A percentile compares a stretch with the other conserved stretches of the same genome.
Evolutionary conservation across 2,797 vertebrate genomes (phyloP).

Genomic region (Neomorphus geoffroyi): DNA sequence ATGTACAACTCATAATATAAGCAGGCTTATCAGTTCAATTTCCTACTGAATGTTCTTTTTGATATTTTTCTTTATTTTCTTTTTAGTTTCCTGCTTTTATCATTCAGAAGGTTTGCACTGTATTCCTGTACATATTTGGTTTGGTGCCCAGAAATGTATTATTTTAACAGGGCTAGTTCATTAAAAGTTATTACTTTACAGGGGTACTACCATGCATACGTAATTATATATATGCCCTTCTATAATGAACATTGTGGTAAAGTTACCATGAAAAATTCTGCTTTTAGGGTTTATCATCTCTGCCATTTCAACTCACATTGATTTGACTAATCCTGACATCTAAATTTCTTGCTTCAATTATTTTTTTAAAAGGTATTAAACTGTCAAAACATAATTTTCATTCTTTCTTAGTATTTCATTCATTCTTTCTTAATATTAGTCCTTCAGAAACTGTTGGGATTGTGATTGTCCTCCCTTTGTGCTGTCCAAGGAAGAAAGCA

Average conservation of each 20-base stretch:
- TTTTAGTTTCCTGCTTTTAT: constrained; percentile 50
- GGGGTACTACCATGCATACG: neutral
- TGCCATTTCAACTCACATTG: neutral
- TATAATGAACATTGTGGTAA: neutral
- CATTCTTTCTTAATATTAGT: neutral
- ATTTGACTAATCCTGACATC: neutral
- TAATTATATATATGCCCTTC: constrained; percentile 31
- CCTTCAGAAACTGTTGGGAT: neutral
- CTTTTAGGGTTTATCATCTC: neutral
- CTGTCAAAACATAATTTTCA: neutral
- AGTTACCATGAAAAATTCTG: neutral
- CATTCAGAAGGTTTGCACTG: constrained; percentile 45
- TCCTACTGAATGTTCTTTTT: neutral
- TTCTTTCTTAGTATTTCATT: neutral
- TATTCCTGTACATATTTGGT: constrained; percentile 65
- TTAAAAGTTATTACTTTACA: constrained; percentile 62
- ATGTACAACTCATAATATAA: neutral
- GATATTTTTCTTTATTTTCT: constrained; percentile 39
- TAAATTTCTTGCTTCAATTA: neutral
- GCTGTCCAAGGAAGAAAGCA: neutral
- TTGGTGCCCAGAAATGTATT: constrained; percentile 68
- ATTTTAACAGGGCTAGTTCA: constrained; percentile 67
- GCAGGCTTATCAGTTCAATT: neutral
- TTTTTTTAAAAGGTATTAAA: neutral
- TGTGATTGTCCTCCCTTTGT: neutral